Percentiles rank a stretch among this genome's conserved stretches.
Conservation (phyloP, 2,888 invertebrate genomes). For the Craniophora ligustri region DNA sequence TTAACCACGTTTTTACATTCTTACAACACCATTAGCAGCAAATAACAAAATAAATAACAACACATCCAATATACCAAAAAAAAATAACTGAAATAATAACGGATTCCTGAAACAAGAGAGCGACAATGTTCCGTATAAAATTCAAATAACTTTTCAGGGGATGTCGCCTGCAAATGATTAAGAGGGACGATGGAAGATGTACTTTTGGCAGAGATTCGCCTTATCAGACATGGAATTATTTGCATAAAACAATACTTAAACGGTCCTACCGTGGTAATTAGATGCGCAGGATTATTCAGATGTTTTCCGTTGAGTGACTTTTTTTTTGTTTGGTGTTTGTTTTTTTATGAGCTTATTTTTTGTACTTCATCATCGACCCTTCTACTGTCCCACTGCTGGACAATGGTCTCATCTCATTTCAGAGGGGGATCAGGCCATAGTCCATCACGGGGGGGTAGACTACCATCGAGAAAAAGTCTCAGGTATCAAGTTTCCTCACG, state of each 20-base stretch:
- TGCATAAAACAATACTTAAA: slow-evolving; percentile 41
- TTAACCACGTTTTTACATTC: slow-evolving; percentile 11
- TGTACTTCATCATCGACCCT: too few relatives aligned
- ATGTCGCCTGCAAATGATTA: slow-evolving; percentile 47
- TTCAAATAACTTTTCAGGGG: slow-evolving; percentile 41
- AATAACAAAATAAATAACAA: slow-evolving; percentile 20
- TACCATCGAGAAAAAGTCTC: too few relatives aligned
- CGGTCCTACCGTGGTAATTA: slow-evolving; percentile 27
- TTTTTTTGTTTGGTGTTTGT: not conserved
- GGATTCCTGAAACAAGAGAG: slow-evolving; percentile 18
- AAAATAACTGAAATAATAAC: slow-evolving; percentile 21
- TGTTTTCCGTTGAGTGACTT: slow-evolving; percentile 6
- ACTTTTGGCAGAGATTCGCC: slow-evolving; percentile 36
- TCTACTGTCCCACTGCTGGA: too few relatives aligned
- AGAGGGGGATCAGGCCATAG: too few relatives aligned
- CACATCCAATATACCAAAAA: too few relatives aligned
- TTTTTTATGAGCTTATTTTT: not conserved
- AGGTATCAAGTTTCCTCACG: too few relatives aligned
- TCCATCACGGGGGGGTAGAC: too few relatives aligned
- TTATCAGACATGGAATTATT: slow-evolving; percentile 37
- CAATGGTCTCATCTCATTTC: too few relatives aligned
- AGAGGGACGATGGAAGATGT: slow-evolving; percentile 24
- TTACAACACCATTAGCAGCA: slow-evolving; percentile 14
- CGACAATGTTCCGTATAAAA: slow-evolving; percentile 43
- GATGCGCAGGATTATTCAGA: slow-evolving; percentile 7